Evolutionary conservation across 2,113 vertebrate genomes (phyloP).

Genomic region (Tamias sibiricus): DNA sequence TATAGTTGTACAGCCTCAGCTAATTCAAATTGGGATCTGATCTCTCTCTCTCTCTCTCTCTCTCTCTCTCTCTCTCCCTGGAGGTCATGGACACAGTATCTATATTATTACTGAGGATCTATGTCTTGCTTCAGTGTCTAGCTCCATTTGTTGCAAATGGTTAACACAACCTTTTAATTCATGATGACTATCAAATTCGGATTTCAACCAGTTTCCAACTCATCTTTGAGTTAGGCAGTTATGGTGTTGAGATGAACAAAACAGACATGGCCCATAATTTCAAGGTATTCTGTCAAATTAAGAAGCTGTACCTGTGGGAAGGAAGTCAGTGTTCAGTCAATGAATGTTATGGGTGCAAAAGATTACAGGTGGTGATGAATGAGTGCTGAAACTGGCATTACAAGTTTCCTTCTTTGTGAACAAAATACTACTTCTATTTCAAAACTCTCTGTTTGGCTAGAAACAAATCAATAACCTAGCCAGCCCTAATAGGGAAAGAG

Average conservation of each 20-base stretch:
- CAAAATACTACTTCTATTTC: not conserved
- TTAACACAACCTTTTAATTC: not conserved
- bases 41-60: too few relatives aligned
- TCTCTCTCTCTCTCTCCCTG: not conserved
- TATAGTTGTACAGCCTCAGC: not conserved
- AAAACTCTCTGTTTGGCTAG: not conserved
- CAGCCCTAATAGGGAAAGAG: not conserved
- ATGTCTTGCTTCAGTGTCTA: not conserved
- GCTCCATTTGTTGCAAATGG: not conserved
- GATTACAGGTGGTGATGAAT: not conserved
- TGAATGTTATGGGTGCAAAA: not conserved
- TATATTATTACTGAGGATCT: not conserved
- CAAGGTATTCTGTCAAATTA: not conserved
- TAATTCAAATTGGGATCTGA: too few relatives aligned
- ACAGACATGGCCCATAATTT: not conserved
- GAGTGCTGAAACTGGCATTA: not conserved
- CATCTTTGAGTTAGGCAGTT: not conserved
- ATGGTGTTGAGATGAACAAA: not conserved
- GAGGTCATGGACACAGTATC: not conserved
- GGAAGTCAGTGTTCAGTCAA: not conserved
- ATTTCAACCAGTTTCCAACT: not conserved
- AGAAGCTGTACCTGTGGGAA: not conserved
- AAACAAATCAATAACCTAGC: slow-evolving; percentile 1
- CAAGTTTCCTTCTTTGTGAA: not conserved
- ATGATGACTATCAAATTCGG: not conserved